Base-by-base conservation (phyloP, 2,888 invertebrate species). In the Dugesia japonica region DNA sequence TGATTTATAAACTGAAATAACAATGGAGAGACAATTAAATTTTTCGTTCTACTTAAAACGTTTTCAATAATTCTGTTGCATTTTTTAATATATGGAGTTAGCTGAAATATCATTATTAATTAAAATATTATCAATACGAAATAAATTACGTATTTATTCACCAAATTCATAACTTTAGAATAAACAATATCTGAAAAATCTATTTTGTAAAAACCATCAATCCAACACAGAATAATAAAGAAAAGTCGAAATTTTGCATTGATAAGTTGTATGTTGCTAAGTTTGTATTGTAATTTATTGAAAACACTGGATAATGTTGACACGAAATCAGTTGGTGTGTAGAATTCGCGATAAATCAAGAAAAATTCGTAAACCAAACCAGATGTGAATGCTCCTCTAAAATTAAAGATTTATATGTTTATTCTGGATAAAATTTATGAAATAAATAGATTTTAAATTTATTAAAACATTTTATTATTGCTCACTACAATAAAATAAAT, bases 291-390 rank as follows among this genome's bases (percentile, higher is more conserved):
- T 7, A 56, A n/a, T 20, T 23, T n/a, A 20, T 20, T n/a, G n/a
- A 56, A 56, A 56, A 56, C 56, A 20, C 7, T n/a, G 4, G 56
- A 56, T 56, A 56, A 56, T 9, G 23, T 23, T n/a, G 56, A 56
- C 4, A 56, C 56, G 4, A 56, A 56, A 9, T 56, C 9, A 4
- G 17, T n/a, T 20, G 56, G 56, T 4, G 56, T 56, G 17, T 13
- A 56, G 56, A 56, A 56, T 56, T 56, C 56, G 4, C 56, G 4
- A n/a, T 56, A 56, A 9, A 56, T 56, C 20, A 56, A 23, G 23
- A 56, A 56, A n/a, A 56, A 56, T 56, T 56, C 56, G n/a, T 56
- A 56, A 20, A 56, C n/a, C n/a, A 56, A 56, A 9, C 56, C 56
- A 20, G 56, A 56, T 13, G 56, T 56, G 17, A 56, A n/a, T 56